Evolutionary conservation across 2,888 invertebrate species (phyloP).

Genomic region (Acronicta psi): DNA sequence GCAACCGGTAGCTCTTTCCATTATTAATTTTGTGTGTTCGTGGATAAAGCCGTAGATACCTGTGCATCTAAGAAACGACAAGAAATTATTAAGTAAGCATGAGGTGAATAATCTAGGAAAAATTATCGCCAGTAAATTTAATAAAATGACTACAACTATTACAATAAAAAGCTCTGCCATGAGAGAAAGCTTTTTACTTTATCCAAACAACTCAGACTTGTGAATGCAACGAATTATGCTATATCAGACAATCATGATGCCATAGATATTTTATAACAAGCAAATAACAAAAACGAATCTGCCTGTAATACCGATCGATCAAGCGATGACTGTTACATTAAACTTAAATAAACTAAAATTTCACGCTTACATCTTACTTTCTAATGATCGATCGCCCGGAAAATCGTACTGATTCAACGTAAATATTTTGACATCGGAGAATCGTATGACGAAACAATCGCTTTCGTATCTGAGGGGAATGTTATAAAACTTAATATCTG

Average conservation of each 20-base stretch:
- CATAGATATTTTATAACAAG: conserved; percentile 42
- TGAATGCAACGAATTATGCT: conserved; percentile 22
- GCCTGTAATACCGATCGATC: conserved; percentile 53
- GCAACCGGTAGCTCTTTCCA: too few relatives aligned
- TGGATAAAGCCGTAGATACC: too few relatives aligned
- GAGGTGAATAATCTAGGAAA: too few relatives aligned
- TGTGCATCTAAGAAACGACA: too few relatives aligned
- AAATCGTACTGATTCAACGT: conserved; percentile 81
- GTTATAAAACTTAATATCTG: conserved; percentile 78
- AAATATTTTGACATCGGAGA: conserved; percentile 86
- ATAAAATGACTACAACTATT: neutral
- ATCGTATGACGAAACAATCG: conserved; percentile 86
- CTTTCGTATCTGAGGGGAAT: conserved; percentile 75
- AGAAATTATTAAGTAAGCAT: too few relatives aligned
- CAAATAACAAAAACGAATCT: conserved; percentile 52
- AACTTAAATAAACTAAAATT: conserved; percentile 81
- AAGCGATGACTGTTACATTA: conserved; percentile 62
- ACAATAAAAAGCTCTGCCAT: neutral
- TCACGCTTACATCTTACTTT: conserved; percentile 79
- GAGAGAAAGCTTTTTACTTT: neutral
- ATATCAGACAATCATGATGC: conserved; percentile 30
- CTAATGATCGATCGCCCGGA: conserved; percentile 83
- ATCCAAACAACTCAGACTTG: conserved; percentile 9
- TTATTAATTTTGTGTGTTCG: too few relatives aligned
- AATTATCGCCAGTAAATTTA: neutral